These are phyloP conservation scores for Henricia sp. DNA, from an alignment of 53 echinoderm and acorn worm species.

Conservation along the genomic window DNA sequence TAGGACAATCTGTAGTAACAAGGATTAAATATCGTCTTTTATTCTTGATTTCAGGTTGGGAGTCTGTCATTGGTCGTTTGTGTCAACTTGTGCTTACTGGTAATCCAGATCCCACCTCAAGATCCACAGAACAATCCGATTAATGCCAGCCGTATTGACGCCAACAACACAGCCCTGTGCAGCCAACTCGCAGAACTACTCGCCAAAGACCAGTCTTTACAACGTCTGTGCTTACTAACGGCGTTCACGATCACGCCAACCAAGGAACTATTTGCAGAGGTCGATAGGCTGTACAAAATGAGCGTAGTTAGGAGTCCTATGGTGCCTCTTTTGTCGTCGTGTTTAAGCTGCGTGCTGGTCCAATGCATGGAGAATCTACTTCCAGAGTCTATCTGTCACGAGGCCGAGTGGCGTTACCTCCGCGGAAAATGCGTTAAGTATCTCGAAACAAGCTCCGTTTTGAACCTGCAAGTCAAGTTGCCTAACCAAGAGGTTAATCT, in stretches of 20 bases:
- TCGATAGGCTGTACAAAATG: slow-evolving; percentile 18
- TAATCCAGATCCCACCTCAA: slow-evolving; percentile 17
- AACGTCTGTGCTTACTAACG: slow-evolving; percentile 53
- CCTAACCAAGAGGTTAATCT: slow-evolving; percentile 22
- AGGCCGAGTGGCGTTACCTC: slow-evolving; percentile 9
- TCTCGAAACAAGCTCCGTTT: neutral
- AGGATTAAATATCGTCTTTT: neutral
- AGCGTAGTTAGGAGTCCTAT: neutral
- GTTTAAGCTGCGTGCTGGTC: slow-evolving; percentile 32
- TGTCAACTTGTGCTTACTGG: slow-evolving; percentile 48
- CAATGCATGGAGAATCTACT: slow-evolving; percentile 25
- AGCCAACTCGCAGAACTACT: slow-evolving; percentile 19
- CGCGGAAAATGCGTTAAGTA: slow-evolving; percentile 27
- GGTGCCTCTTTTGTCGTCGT: slow-evolving; percentile 32
- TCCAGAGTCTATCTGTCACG: slow-evolving; percentile 6
- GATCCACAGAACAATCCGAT: slow-evolving; percentile 45
- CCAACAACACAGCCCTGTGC: slow-evolving; percentile 64
- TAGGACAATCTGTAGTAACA: neutral
- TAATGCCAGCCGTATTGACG: slow-evolving; percentile 47
- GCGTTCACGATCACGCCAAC: slow-evolving; percentile 59
- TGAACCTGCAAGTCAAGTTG: slow-evolving; percentile 33
- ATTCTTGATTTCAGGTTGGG: slow-evolving; percentile 45
- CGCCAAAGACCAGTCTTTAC: slow-evolving; percentile 10
- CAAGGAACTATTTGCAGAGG: slow-evolving; percentile 4
- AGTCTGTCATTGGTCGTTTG: slow-evolving; percentile 27